Evolutionary conservation across 2,113 vertebrate genomes (phyloP).

Genomic region (Pandion haliaetus): DNA sequence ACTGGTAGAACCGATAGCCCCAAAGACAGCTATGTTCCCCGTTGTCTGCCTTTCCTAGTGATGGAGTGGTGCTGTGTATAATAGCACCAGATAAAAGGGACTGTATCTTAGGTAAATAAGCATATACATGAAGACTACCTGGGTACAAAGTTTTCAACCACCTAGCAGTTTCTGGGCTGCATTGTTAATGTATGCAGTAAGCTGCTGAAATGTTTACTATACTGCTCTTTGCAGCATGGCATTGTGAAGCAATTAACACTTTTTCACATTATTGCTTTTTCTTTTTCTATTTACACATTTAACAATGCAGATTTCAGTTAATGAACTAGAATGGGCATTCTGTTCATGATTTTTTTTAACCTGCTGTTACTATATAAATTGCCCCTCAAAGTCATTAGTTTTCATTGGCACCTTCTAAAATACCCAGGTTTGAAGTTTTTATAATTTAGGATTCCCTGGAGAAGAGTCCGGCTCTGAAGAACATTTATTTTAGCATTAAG

Average conservation of each 20-base stretch:
- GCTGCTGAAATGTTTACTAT: not conserved
- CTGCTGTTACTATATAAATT: not conserved
- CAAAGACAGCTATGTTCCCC: fast-evolving
- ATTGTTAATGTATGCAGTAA: not conserved
- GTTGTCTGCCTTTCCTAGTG: not conserved
- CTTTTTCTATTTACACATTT: not conserved
- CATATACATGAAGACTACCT: not conserved
- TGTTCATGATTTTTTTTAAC: not conserved
- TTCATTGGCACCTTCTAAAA: not conserved
- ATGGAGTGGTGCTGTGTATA: not conserved
- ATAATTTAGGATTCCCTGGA: not conserved
- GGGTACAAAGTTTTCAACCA: not conserved
- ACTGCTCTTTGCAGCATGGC: not conserved
- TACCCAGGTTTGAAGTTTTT: not conserved
- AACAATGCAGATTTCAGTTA: not conserved
- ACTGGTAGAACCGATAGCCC: not conserved
- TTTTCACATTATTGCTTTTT: not conserved
- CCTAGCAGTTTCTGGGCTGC: not conserved
- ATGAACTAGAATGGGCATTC: not conserved
- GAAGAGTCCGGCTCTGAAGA: not conserved
- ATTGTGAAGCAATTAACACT: not conserved
- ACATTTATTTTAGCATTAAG: not conserved
- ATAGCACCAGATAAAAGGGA: not conserved
- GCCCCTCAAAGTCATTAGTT: not conserved
- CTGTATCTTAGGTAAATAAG: not conserved